phyloP scores from a whole-genome alignment of 2,888 invertebrate species.

The Hyalella azteca region DNA sequence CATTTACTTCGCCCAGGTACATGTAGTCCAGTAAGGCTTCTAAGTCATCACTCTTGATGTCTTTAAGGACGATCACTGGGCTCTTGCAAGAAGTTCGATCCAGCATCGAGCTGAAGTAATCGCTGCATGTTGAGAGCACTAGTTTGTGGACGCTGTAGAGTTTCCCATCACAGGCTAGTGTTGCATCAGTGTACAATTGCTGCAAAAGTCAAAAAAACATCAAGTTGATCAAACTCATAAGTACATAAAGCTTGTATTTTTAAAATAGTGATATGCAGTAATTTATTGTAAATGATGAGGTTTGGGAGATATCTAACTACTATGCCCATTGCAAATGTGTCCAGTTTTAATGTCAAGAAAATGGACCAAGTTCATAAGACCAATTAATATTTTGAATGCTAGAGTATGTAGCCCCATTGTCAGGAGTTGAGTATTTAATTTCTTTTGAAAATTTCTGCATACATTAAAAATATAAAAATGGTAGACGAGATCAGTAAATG shows the following conservation, averaged over 20 bases:
- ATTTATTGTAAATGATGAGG: too few species aligned
- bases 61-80: slow-evolving; percentile 56
- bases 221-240: neutral
- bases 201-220: slow-evolving; percentile 37
- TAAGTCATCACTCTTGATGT: slow-evolving; percentile 56
- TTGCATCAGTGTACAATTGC: slow-evolving; percentile 58
- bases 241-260: neutral
- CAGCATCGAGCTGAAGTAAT: slow-evolving; percentile 57
- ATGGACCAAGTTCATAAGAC: too few species aligned
- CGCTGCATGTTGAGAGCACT: slow-evolving; percentile 57
- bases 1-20: slow-evolving; percentile 58
- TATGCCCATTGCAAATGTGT: too few species aligned
- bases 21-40: slow-evolving; percentile 56
- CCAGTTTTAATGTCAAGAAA: too few species aligned
- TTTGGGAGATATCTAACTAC: too few species aligned
- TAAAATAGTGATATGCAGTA: neutral
- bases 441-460: too few species aligned
- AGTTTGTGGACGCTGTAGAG: slow-evolving; percentile 58
- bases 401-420: too few species aligned
- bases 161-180: slow-evolving; percentile 55
- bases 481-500: too few species aligned
- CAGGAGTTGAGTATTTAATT: too few species aligned
- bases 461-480: too few species aligned
- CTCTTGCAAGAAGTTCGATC: slow-evolving; percentile 56
- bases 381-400: too few species aligned